Evolutionary conservation across 2,113 vertebrate species (phyloP).

Genomic region (Azemiops feae): DNA sequence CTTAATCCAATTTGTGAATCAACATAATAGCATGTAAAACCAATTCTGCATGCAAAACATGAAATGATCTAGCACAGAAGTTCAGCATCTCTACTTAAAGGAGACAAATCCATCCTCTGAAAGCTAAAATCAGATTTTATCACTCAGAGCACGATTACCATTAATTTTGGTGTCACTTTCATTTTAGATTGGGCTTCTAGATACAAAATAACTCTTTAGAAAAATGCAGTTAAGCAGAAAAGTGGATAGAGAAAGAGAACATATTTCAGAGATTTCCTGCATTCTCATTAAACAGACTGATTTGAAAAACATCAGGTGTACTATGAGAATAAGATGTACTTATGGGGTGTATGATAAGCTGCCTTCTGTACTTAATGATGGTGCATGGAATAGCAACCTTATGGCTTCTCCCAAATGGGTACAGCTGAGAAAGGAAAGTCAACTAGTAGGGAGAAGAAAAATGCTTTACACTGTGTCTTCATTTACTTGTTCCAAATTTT

Average conservation of each 20-base stretch:
- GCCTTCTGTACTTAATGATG: not conserved
- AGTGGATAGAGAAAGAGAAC: not conserved
- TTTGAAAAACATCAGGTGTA: not conserved
- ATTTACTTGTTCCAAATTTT: not conserved
- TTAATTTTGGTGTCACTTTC: not conserved
- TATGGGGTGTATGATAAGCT: not conserved
- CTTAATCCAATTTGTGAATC: not conserved
- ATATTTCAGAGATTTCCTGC: not conserved
- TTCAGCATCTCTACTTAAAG: not conserved
- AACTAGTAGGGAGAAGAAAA: not conserved
- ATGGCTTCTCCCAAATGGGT: not conserved
- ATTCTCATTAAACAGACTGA: not conserved
- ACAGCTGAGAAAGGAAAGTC: too few species aligned
- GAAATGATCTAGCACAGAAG: not conserved
- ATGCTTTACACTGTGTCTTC: too few species aligned
- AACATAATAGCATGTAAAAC: not conserved
- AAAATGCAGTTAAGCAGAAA: not conserved
- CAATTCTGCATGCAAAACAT: not conserved
- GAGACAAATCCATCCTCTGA: not conserved
- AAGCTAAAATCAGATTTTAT: not conserved
- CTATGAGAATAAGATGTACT: not conserved
- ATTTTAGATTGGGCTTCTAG: not conserved
- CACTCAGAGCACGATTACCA: not conserved
- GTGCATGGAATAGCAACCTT: not conserved
- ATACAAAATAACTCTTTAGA: not conserved